Evolutionary conservation across 2,888 invertebrate species (phyloP), one percentile per base, ranked within the genome.

Genomic region (Trimorus sp.): DNA sequence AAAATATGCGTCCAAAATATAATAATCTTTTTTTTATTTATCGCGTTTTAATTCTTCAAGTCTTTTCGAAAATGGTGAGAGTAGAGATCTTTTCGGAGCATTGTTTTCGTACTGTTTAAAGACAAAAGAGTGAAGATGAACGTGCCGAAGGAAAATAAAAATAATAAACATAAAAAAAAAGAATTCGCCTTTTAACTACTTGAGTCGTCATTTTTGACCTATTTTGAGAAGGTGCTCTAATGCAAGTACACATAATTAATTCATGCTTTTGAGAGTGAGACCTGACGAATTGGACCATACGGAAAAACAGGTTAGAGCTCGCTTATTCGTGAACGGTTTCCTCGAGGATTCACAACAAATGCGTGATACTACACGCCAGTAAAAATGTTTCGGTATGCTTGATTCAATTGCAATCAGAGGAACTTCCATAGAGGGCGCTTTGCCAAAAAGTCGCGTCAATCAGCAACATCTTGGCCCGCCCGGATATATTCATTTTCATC

Each of bases 61-160:
- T 49, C 38, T 59, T 59, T 49, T 70, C 15, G 5, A 42, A 26
- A 54, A 14, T 51, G 40, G 11, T 51, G 1, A 51, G 38, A 7
- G 37, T 45, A 54, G 54, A 14, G 14, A 38, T 36, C 56, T 75
- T 66, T 66, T 75, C 45, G 51, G 65, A 59, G 42, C 59, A 65
- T 59, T 36, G 26, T 8, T 42, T 26, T 37, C 49, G n/a, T 48
- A 54, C 45, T 26, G 26, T 26, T 26, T 26, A 26, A 26, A 68
- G 42, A 68, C 36, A 26, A 75, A 40, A 75, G 54, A 60, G 54
- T 66, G 42, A 66, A 75, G 60, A 75, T 75, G 68, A 53, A 68
- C 68, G 75, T 75, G 75, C 68, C 53, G 58, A 68, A 45, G 54
- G 26, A 26, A 26, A 26, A 26, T 26, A 26, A 26, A 26, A 26